Base-by-base conservation (phyloP, 2,888 invertebrate species). In the Drosophila cyrtoloma region DNA sequence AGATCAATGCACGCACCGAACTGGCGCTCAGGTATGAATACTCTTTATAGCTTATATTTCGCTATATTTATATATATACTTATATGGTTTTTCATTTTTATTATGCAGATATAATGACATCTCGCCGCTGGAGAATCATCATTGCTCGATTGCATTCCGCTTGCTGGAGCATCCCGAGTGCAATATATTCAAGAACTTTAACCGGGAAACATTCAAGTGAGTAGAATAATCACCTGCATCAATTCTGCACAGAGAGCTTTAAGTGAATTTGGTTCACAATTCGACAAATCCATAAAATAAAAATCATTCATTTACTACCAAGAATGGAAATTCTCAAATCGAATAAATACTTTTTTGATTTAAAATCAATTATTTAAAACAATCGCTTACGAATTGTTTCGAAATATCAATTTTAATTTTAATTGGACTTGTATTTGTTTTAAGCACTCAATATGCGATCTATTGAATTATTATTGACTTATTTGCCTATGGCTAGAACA, bases 71-170 rank as follows among this genome's bases (percentile, higher is more conserved):
- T 19, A 5, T 37, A 35, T 39, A n/a, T 44, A 2, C 26, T 26
- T 47, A 22, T 35, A 14, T 30, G 0, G 6, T 12, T 22, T 10
- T 7, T 22, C 5, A 5, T 9, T 9, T 26, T 1, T 16, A 47
- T 47, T 16, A 26, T 16, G 2, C 71, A 94, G 94, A 72, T 97
- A 97, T 94, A 97, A 97, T 93, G 97, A 97, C 94, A 97, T 97
- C 91, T 97, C 97, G 62, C 97, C 97, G 5, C 93, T 97, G 92
- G 97, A 97, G 93, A 97, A 97, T 93, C 97, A 97, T 93, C 97
- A 97, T 92, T 97, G 97, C 93, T 97, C 97, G 76, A 96, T 97
- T 84, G 96, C 97, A 55, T 97, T 97, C 93, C 95, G 96, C 75
- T 95, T 97, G 81, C 94, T 97, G 82, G 96, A 96, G 91, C 95